Evolutionary conservation across 1,140 invertebrate genomes (phyloP).

Genomic region (Trypoxylus dichotomus): DNA sequence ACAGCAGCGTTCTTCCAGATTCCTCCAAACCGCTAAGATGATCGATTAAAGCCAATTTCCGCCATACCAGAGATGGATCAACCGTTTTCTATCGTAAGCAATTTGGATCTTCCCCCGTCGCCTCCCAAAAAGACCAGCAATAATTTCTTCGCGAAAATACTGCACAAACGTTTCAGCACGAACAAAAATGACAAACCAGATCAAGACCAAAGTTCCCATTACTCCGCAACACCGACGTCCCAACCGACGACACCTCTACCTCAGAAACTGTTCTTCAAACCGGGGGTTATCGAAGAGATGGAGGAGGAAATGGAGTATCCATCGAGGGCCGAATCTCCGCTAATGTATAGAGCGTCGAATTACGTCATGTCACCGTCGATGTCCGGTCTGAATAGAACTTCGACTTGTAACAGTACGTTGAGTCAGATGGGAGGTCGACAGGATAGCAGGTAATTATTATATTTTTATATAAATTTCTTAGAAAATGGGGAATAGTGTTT

Average conservation of each 20-base stretch:
- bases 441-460: conserved; percentile 22
- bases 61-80: background rate
- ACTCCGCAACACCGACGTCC: background rate
- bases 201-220: background rate
- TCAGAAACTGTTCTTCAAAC: conserved; percentile 53
- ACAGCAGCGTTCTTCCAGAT: background rate
- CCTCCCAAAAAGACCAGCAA: background rate
- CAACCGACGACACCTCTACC: conserved; percentile 29
- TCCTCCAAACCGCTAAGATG: background rate
- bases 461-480: background rate
- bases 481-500: no score
- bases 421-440: conserved; percentile 15
- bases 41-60: background rate
- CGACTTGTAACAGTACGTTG: conserved; percentile 37
- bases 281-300: conserved; percentile 52
- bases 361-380: conserved; percentile 26
- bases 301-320: conserved; percentile 47
- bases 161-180: background rate
- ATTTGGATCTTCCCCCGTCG: background rate
- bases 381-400: conserved; percentile 33
- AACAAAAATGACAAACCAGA: background rate
- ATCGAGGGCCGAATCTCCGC: conserved; percentile 47
- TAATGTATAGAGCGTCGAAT: conserved; percentile 34
- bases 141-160: conserved; percentile 2
- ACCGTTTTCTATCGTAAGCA: background rate